phyloP scores from a whole-genome alignment of 2,888 invertebrate species.

The Erynnis tages region DNA sequence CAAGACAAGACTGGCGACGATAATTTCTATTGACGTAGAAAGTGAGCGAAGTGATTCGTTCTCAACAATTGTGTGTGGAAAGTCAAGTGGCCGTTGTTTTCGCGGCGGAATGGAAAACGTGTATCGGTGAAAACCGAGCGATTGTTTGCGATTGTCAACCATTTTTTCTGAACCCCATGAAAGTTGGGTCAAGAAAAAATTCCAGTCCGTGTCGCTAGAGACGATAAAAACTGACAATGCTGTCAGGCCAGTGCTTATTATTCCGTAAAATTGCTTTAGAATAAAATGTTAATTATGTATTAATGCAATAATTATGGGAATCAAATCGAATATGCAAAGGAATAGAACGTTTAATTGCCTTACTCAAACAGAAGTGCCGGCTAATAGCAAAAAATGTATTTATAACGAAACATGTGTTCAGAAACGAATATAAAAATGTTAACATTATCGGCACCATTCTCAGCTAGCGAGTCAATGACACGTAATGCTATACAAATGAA shows the following conservation, averaged over 20 bases:
- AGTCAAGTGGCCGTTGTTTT: slow-evolving; percentile 43
- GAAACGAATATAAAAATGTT: too few species aligned
- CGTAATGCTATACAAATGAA: not conserved
- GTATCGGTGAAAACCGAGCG: slow-evolving; percentile 53
- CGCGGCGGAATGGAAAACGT: slow-evolving; percentile 51
- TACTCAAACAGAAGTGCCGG: too few species aligned
- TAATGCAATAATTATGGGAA: too few species aligned
- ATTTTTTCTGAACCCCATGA: slow-evolving; percentile 30
- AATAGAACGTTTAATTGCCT: too few species aligned
- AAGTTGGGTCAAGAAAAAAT: slow-evolving; percentile 13
- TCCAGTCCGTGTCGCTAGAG: not conserved
- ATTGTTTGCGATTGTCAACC: slow-evolving; percentile 37
- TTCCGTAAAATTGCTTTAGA: too few species aligned
- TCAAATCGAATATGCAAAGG: too few species aligned
- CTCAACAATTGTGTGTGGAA: slow-evolving; percentile 63
- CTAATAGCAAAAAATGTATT: too few species aligned
- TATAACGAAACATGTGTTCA: too few species aligned
- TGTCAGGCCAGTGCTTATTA: not conserved
- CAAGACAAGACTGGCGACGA: slow-evolving; percentile 28
- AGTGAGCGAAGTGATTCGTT: slow-evolving; percentile 61
- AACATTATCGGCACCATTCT: not conserved
- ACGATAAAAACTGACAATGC: not conserved
- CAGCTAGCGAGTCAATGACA: not conserved
- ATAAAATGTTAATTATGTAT: too few species aligned
- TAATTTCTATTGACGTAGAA: slow-evolving; percentile 52